Base-by-base conservation (phyloP, 1,140 invertebrate species). In the Chironomus tepperi region DNA sequence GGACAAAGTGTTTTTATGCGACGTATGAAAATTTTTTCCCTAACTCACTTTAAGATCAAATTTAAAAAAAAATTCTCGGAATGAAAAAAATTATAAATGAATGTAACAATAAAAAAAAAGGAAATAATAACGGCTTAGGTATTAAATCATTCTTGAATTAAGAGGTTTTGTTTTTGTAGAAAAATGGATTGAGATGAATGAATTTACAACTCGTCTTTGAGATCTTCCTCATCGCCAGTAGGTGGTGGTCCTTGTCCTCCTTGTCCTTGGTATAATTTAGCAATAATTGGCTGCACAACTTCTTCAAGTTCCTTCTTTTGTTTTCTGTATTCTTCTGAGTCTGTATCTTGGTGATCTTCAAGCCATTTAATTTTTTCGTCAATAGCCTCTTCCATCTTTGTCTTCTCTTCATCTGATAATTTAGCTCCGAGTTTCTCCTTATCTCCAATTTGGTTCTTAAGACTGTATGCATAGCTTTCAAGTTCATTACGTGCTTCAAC, bases 351-450 rank as follows among this genome's bases (percentile, higher is more conserved):
- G 83, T 99, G 97, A 76, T 93, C 90, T 84, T 99, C 98, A 57
- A 99, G 84, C 98, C 98, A 99, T 81, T 98, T 97, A 79, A 99
- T 99, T 75, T 95, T 93, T 77, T 97, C 95, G 76, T 98, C 96
- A 78, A 99, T 93, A 19, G 94, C 95, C 78, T 93, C 90, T 81
- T 98, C 97, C 87, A 99, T 96, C 79, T 96, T 98, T 6, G 91
- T 84, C 83, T 99, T 99, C 74, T 99, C 98, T 6, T 94, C 90
- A 74, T 93, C 94, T 77, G 87, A 88, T 77, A 93, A 84, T 84
- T 99, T 99, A 43, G 92, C 88, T 19, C 97, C 98, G 19, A 99
- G 88, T 84, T 99, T 99, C 77, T 99, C 98, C 83, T 99, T 99
- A 81, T 99, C 98, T 64, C 86, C 87, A 19, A 99, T 86, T 83